These are phyloP conservation scores for Rhynchotus rufescens DNA, from an alignment of 2,797 vertebrate genomes.

Conservation along the genomic window DNA sequence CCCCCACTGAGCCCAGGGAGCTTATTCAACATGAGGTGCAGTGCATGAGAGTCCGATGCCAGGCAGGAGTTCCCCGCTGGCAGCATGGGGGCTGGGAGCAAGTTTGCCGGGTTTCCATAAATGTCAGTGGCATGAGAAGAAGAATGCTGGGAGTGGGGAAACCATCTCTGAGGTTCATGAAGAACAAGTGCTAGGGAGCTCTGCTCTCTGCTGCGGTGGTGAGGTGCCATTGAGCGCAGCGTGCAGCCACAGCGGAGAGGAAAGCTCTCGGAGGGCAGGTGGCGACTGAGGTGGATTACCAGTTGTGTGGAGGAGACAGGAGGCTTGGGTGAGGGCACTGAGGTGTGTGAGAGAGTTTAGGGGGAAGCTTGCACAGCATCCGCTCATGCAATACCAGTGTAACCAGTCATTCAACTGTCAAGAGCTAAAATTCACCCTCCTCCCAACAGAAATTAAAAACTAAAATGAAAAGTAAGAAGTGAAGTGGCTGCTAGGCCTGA, in stretches of 20 bases:
- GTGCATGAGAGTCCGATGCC: slow-evolving; percentile 73
- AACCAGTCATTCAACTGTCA: not conserved
- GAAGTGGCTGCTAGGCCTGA: not conserved
- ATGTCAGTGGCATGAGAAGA: slow-evolving; percentile 59
- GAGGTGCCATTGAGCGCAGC: not conserved
- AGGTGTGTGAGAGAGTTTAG: slow-evolving; percentile 10
- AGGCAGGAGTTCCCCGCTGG: slow-evolving; percentile 32
- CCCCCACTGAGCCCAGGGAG: slow-evolving; percentile 32
- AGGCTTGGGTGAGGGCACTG: slow-evolving; percentile 15
- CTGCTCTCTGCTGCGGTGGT: not conserved
- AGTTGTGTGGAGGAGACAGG: slow-evolving; percentile 69
- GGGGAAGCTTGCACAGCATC: slow-evolving; percentile 15
- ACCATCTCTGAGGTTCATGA: slow-evolving; percentile 67
- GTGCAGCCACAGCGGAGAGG: slow-evolving; percentile 34
- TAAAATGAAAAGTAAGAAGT: not conserved
- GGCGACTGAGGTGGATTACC: slow-evolving; percentile 79
- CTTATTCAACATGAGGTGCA: slow-evolving; percentile 79
- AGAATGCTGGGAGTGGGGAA: slow-evolving; percentile 9
- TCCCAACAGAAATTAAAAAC: not conserved
- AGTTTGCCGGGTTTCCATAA: not conserved
- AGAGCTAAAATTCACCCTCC: not conserved
- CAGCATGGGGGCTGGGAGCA: not conserved
- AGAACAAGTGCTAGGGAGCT: slow-evolving; percentile 7
- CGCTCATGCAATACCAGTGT: slow-evolving; percentile 58
- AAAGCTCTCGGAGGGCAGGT: not conserved